Base-by-base conservation (phyloP, 2,888 invertebrate species). In the Aporophyla nigra region DNA sequence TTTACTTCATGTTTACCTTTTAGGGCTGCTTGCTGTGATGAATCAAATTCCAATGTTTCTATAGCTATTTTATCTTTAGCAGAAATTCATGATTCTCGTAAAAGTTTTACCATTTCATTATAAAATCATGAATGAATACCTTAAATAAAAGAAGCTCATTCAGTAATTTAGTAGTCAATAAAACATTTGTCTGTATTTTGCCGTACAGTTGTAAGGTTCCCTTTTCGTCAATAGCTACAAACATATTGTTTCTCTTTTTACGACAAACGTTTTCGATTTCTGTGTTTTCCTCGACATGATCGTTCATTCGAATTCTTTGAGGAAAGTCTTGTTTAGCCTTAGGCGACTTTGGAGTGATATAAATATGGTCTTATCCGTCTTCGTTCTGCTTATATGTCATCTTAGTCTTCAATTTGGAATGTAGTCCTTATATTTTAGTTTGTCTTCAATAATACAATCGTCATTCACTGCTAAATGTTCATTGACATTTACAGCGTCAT, bases 181-280 rank as follows among this genome's bases (percentile, higher is more conserved):
- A 51, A 82, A 75, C 33, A 58, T 62, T 63, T 51, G 43, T 24
- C 43, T 77, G 16, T 14, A 19, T 54, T 33, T 51, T 21, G 24
- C 56, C 51, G 14, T 51, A 43, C 43, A 33, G 0, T 81, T 82
- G 75, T 77, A 56, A 51, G n/a, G 33, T 49, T 51, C 4, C 9
- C n/a, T 12, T 80, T 53, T 16, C 9, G 12, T 62, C 27, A 24
- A 33, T 33, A 49, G 46, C 21, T 53, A 58, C 33, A 1, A 61
- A 76, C 66, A 82, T 61, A 54, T 49, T 78, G 59, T 82, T 49
- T 54, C 54, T 54, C 4, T 66, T 66, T 53, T 76, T 54, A 56
- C 24, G 14, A 56, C 21, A 51, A 56, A 19, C 0, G 12, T 56
- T 68, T 83, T 71, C 63, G 33, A 51, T 56, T 63, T 56, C 61